phyloP scores from a whole-genome alignment of 2,888 invertebrate species.

The Diogma glabrata region DNA sequence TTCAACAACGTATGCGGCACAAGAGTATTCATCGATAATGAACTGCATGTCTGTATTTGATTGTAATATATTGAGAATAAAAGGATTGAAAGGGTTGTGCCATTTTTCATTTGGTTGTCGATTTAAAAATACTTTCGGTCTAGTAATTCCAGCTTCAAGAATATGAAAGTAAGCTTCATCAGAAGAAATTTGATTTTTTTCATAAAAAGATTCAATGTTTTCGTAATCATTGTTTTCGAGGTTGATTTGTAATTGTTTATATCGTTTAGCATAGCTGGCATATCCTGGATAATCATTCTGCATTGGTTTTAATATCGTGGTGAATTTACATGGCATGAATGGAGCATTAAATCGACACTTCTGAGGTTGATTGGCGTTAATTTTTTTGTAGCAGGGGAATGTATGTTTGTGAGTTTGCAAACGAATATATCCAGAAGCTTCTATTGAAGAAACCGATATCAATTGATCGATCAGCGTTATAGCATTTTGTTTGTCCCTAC shows the following conservation, averaged over 20 bases:
- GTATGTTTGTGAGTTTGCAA: background rate
- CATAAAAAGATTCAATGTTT: constrained; percentile 1
- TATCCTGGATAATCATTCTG: background rate
- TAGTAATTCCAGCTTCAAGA: constrained; percentile 26
- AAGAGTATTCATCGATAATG: constrained; percentile 26
- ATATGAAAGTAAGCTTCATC: constrained; percentile 18
- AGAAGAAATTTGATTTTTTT: background rate
- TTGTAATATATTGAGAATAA: constrained; percentile 9
- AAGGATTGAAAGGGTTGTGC: background rate
- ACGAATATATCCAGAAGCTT: constrained; percentile 18
- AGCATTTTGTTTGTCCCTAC: no score
- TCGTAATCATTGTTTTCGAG: constrained; percentile 22
- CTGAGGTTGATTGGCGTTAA: constrained; percentile 13
- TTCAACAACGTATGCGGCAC: background rate
- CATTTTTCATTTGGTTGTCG: background rate
- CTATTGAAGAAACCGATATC: no score
- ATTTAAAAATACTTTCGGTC: constrained; percentile 12
- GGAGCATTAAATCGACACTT: constrained; percentile 24
- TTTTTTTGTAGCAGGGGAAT: constrained; percentile 10
- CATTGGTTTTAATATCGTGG: constrained; percentile 18
- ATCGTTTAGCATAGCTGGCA: constrained; percentile 4
- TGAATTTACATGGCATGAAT: constrained; percentile 21
- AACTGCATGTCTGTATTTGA: constrained; percentile 33
- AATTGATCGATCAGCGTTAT: no score
- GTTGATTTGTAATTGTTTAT: constrained; percentile 20